A percentile compares a stretch with the other conserved stretches of the same genome.
phyloP scores from a whole-genome alignment of 2,113 vertebrate species.

The Clinocottus analis region DNA sequence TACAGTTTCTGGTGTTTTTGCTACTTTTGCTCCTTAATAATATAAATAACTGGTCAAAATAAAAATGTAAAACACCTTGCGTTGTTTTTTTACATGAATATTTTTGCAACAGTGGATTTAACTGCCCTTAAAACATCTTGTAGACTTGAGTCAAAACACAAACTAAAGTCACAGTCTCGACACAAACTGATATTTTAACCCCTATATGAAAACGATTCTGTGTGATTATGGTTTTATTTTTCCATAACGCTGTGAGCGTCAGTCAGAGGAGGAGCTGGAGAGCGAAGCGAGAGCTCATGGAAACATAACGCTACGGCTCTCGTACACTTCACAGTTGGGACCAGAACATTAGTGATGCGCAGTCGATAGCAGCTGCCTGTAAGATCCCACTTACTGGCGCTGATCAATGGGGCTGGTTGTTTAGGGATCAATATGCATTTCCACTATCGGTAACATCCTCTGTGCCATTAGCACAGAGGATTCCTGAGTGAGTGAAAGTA shows the following conservation, averaged over 20 bases:
- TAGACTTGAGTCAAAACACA: too few species aligned
- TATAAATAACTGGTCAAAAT: too few species aligned
- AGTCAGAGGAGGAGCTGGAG: background rate
- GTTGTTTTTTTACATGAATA: background rate
- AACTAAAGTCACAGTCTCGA: too few species aligned
- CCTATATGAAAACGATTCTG: background rate
- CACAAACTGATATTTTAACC: background rate
- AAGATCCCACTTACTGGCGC: conserved; percentile 49
- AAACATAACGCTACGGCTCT: conserved; percentile 13
- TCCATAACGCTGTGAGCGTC: background rate
- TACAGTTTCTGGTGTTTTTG: background rate
- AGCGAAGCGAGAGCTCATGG: background rate
- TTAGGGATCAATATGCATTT: conserved; percentile 81
- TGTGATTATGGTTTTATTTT: background rate
- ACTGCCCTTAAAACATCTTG: background rate
- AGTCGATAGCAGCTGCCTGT: conserved; percentile 66
- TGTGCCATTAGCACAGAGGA: conserved; percentile 53
- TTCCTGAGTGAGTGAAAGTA: background rate
- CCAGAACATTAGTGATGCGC: conserved; percentile 57
- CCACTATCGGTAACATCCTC: conserved; percentile 60
- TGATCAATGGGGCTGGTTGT: conserved; percentile 64
- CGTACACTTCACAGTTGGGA: background rate
- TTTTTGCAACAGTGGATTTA: background rate
- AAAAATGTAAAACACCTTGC: too few species aligned
- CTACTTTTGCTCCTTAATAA: background rate